Percentiles rank a stretch among this genome's conserved stretches.
These are phyloP conservation scores for Drosophila trichaetosa DNA, from an alignment of 2,888 invertebrate genomes.

Conservation along the genomic window DNA sequence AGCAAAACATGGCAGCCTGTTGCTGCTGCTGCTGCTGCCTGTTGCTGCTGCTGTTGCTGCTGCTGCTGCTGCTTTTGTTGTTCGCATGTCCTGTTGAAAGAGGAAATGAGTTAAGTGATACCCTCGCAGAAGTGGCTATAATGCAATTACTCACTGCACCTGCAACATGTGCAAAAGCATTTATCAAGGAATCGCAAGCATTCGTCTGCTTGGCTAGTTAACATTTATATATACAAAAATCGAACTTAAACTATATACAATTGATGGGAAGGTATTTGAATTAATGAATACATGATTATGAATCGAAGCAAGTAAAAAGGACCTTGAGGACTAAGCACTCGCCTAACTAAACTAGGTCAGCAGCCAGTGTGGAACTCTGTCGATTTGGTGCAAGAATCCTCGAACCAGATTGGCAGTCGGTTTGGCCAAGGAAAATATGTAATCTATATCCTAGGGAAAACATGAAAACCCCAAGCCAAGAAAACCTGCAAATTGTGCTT, in stretches of 20 bases:
- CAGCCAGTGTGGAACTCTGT: not conserved
- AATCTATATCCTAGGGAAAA: not conserved
- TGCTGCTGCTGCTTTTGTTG: not conserved
- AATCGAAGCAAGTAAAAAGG: not conserved
- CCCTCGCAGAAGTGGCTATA: conserved; percentile 23
- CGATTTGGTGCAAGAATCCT: not conserved
- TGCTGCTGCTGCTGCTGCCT: conserved; percentile 43
- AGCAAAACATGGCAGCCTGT: conserved; percentile 37
- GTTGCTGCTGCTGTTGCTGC: not conserved
- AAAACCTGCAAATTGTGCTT: not conserved
- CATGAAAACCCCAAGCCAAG: not conserved
- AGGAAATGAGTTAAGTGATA: conserved; percentile 59
- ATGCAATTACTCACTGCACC: conserved; percentile 14
- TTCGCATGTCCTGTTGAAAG: not conserved
- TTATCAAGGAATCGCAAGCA: not conserved
- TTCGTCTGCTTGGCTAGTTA: not conserved
- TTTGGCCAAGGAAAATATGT: not conserved
- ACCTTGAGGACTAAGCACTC: not conserved
- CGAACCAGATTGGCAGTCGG: not conserved
- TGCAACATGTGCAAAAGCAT: not conserved
- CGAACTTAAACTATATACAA: not conserved
- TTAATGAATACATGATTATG: not conserved
- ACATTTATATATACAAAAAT: not conserved
- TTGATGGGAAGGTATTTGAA: not conserved
- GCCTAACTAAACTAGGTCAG: not conserved